phyloP scores from a whole-genome alignment of 1,140 invertebrate genomes.

The Bombus confusus region DNA sequence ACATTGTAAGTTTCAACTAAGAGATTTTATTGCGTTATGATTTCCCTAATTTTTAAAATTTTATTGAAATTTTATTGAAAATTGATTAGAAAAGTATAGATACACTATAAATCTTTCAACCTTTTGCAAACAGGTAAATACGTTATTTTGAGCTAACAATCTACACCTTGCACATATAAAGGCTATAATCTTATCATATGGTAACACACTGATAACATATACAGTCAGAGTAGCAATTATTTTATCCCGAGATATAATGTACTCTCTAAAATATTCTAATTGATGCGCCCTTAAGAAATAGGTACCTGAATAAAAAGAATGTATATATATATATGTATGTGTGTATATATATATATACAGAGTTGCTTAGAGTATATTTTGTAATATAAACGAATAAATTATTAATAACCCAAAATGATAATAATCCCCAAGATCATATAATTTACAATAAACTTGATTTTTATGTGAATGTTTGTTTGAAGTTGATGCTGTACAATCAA shows the following conservation, averaged over 20 bases:
- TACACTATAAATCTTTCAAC: background rate
- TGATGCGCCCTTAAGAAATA: background rate
- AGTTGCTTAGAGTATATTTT: conserved; percentile 51
- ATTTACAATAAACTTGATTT: conserved; percentile 62
- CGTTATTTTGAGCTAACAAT: conserved; percentile 12
- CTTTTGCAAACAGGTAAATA: background rate
- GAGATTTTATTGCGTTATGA: background rate
- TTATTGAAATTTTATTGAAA: background rate
- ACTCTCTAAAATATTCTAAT: background rate
- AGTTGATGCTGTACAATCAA: conserved; percentile 80
- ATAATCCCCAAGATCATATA: conserved; percentile 47
- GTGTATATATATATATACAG: background rate
- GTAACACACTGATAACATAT: conserved; percentile 49
- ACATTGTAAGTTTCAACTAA: background rate
- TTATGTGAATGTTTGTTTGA: conserved; percentile 13
- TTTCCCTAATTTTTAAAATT: background rate
- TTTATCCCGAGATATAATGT: conserved; percentile 19
- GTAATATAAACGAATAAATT: conserved; percentile 67
- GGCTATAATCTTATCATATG: conserved; percentile 58
- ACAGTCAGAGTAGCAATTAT: conserved; percentile 23
- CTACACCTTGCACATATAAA: conserved; percentile 26
- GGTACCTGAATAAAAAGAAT: conserved; percentile 6
- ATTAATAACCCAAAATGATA: conserved; percentile 62
- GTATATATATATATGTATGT: background rate
- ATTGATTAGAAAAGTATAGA: background rate